A percentile compares a stretch with the other conserved stretches of the same genome.
Evolutionary conservation across 2,113 vertebrate genomes (phyloP).

Genomic region (Phylloscopus trochilus): DNA sequence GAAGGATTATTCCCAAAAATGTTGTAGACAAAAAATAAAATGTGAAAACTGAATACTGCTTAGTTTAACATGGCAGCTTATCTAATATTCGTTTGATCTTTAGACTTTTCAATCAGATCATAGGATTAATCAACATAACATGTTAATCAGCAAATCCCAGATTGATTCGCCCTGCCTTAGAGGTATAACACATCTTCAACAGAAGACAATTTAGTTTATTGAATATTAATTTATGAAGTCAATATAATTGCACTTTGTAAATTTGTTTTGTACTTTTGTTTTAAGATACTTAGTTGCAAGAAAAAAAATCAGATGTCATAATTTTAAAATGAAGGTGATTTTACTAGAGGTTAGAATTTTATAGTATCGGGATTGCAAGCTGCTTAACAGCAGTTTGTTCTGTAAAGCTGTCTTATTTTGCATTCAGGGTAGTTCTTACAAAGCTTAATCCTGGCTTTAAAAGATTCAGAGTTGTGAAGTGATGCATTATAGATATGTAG

Average conservation of each 20-base stretch:
- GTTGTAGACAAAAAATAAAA: conserved; percentile 18
- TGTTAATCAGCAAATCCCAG: conserved; percentile 45
- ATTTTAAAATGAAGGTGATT: conserved; percentile 8
- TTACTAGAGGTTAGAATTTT: conserved; percentile 16
- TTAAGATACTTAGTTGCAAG: background rate
- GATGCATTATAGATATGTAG: conserved; percentile 30
- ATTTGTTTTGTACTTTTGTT: conserved; percentile 28
- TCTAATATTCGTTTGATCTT: conserved; percentile 52
- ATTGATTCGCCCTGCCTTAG: conserved; percentile 1
- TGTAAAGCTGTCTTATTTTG: conserved; percentile 22
- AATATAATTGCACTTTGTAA: conserved; percentile 22
- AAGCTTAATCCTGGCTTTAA: conserved; percentile 55
- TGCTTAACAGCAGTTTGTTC: conserved; percentile 32
- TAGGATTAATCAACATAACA: conserved; percentile 62
- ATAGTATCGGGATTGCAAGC: background rate
- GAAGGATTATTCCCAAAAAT: conserved; percentile 34
- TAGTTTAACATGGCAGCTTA: conserved; percentile 56
- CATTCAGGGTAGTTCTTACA: conserved; percentile 25
- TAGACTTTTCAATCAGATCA: conserved; percentile 47
- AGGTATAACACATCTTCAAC: background rate
- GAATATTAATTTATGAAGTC: conserved; percentile 46
- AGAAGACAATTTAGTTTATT: conserved; percentile 34
- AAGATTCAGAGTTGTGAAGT: conserved; percentile 31
- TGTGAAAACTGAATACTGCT: background rate
- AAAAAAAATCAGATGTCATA: background rate